Percentiles rank a stretch among this genome's conserved stretches.
Evolutionary conservation across 2,113 vertebrate genomes (phyloP).

Genomic region (Naja naja): DNA sequence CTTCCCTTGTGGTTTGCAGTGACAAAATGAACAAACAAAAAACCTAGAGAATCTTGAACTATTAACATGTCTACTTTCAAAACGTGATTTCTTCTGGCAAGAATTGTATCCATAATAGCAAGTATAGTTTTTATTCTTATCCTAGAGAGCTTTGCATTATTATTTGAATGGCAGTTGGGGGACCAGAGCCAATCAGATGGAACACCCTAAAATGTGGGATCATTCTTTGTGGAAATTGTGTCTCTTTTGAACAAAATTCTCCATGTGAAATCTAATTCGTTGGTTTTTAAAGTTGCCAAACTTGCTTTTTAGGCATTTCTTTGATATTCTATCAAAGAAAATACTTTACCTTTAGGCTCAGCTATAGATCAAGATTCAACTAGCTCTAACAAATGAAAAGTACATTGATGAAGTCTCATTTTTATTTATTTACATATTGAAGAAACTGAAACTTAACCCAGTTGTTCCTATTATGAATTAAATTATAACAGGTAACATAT

Average conservation of each 20-base stretch:
- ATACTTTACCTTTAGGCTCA: constrained; percentile 23
- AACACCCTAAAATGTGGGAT: neutral
- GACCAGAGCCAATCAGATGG: constrained; percentile 14
- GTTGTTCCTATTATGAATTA: constrained; percentile 6
- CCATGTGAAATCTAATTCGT: constrained; percentile 20
- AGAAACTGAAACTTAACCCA: constrained; percentile 38
- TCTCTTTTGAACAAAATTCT: constrained; percentile 36
- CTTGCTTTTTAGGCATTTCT: constrained; percentile 34
- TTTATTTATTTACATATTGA: constrained; percentile 8
- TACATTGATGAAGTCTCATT: constrained; percentile 36
- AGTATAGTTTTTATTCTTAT: constrained; percentile 31
- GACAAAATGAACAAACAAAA: constrained; percentile 30
- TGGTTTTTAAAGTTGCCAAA: constrained; percentile 8
- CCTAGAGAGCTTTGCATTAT: neutral
- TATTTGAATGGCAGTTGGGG: neutral
- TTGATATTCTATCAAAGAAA: constrained; percentile 27
- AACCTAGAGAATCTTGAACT: constrained; percentile 13
- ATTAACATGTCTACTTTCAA: constrained; percentile 41
- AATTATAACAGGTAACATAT: neutral
- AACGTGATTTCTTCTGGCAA: constrained; percentile 45
- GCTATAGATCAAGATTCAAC: constrained; percentile 10
- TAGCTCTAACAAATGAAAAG: constrained; percentile 29
- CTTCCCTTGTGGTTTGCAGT: constrained; percentile 34
- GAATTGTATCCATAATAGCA: constrained; percentile 43
- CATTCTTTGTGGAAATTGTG: constrained; percentile 18